Evolutionary conservation across 2,113 vertebrate species (phyloP).

Genomic region (Scopus umbretta): DNA sequence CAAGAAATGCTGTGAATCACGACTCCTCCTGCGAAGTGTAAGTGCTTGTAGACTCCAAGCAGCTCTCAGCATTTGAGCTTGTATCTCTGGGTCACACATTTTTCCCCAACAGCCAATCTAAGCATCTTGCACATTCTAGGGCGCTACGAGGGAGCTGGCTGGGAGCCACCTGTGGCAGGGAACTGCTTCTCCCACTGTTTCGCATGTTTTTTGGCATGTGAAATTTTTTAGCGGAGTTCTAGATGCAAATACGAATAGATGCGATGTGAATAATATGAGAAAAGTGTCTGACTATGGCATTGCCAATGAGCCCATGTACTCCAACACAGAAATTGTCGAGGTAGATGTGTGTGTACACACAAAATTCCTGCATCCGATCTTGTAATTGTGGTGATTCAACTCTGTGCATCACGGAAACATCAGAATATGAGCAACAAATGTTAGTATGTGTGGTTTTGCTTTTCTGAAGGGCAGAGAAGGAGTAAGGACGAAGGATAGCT

Average conservation of each 20-base stretch:
- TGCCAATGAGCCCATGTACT: not conserved
- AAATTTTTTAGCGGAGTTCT: not conserved
- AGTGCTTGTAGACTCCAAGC: not conserved
- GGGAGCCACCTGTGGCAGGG: not conserved
- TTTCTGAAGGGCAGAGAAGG: not conserved
- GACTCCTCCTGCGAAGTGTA: not conserved
- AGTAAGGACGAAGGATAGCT: not conserved
- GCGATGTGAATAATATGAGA: not conserved
- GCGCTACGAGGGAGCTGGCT: not conserved
- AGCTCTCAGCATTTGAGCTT: not conserved
- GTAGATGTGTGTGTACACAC: fast-evolving
- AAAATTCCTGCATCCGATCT: not conserved
- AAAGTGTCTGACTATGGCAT: not conserved
- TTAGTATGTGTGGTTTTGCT: not conserved
- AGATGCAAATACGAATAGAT: not conserved
- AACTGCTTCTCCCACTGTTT: not conserved
- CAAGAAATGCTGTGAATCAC: not conserved
- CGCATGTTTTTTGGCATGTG: not conserved
- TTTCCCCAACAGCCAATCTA: not conserved
- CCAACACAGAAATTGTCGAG: not conserved
- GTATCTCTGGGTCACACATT: not conserved
- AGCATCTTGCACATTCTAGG: not conserved
- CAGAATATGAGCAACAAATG: not conserved
- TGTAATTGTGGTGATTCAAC: not conserved
- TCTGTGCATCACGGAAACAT: fast-evolving